Evolutionary conservation across 2,797 vertebrate genomes (phyloP).

Genomic region (Apogon hyalosoma): DNA sequence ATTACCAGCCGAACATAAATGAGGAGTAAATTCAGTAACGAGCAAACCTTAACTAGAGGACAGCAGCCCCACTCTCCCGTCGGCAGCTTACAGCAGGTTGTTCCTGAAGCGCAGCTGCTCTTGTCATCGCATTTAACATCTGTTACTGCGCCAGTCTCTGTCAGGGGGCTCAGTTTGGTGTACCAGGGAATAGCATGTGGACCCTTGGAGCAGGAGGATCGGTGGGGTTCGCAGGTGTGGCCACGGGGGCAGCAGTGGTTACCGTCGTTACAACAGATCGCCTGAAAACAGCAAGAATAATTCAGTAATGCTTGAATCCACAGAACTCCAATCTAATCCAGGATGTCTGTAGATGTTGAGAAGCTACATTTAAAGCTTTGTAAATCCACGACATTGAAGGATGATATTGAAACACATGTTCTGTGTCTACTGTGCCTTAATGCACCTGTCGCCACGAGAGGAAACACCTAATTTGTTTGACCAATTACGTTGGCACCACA

Average conservation of each 20-base stretch:
- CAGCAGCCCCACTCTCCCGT: slow-evolving; percentile 85
- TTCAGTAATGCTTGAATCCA: neutral
- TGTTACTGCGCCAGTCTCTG: rapidly evolving
- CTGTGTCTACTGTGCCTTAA: too few relatives aligned
- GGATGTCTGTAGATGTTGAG: too few relatives aligned
- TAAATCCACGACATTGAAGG: too few relatives aligned
- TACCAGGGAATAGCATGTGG: slow-evolving; percentile 62
- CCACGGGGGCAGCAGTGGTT: slow-evolving; percentile 81
- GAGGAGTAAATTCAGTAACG: neutral
- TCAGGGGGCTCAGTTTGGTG: slow-evolving; percentile 58
- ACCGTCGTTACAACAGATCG: slow-evolving; percentile 81
- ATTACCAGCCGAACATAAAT: neutral
- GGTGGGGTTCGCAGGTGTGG: slow-evolving; percentile 76
- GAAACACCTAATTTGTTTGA: too few relatives aligned
- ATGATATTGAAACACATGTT: too few relatives aligned
- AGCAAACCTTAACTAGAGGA: slow-evolving; percentile 81
- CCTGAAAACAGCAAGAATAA: slow-evolving; percentile 60
- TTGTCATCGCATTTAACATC: slow-evolving; percentile 82
- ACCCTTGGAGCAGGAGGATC: slow-evolving; percentile 71
- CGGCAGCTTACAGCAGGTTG: slow-evolving; percentile 83
- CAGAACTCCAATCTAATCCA: too few relatives aligned
- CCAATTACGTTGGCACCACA: too few relatives aligned
- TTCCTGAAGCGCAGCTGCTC: slow-evolving; percentile 81
- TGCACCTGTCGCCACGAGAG: too few relatives aligned
- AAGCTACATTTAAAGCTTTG: too few relatives aligned